These are phyloP conservation scores for Argyresthia albistria DNA, from an alignment of 2,888 invertebrate species.

Conservation along the genomic window DNA sequence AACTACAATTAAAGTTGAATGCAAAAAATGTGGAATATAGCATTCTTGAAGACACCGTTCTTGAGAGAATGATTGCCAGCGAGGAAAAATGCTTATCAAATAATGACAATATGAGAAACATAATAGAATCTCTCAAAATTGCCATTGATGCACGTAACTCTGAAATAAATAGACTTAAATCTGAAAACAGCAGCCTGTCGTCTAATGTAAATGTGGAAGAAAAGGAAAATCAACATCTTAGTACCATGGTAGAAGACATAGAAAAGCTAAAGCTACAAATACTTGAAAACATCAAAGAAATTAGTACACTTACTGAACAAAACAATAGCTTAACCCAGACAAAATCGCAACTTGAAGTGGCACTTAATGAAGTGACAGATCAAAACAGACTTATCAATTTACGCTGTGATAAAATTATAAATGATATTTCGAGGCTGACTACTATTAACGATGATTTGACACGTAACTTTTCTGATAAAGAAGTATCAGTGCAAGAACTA, in stretches of 20 bases:
- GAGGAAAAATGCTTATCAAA: conserved; percentile 48
- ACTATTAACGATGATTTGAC: no score
- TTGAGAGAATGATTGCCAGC: conserved; percentile 41
- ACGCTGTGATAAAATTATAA: no score
- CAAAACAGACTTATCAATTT: no score
- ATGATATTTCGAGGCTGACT: no score
- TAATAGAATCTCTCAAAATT: conserved; percentile 40
- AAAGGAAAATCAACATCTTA: conserved; percentile 21
- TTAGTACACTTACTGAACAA: neutral
- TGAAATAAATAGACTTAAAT: conserved; percentile 36
- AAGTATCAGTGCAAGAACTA: no score
- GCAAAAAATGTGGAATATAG: conserved; percentile 25
- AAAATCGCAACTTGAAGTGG: no score
- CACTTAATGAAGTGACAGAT: no score
- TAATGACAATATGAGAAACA: conserved; percentile 52
- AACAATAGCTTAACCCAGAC: neutral
- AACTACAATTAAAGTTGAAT: conserved; percentile 37
- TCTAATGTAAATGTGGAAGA: conserved; percentile 9
- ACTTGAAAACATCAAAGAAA: neutral
- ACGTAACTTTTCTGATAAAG: no score
- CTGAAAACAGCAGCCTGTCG: neutral
- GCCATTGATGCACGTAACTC: conserved; percentile 32
- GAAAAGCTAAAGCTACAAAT: neutral
- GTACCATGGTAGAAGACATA: neutral
- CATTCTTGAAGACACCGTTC: conserved; percentile 24